Evolutionary conservation across 1,140 invertebrate species (phyloP), one percentile per base, ranked within the genome.

Genomic region (Leptopilina boulardi): DNA sequence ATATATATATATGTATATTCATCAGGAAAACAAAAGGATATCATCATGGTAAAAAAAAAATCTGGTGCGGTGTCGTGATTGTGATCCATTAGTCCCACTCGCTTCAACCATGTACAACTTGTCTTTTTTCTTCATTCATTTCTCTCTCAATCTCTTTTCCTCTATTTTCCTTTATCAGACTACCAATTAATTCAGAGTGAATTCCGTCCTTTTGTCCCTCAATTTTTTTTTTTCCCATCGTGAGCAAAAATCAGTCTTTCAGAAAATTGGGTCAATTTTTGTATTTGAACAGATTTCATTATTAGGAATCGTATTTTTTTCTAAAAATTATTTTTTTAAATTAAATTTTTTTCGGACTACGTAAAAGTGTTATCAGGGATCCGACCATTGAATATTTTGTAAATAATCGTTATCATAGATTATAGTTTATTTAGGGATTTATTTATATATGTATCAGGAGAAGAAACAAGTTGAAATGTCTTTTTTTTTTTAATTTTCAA

Each of bases 71-170:
- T 66, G 59, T 66, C 26, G 21, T 66, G 59, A 66, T 66, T 23
- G 26, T 34, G 59, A 66, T 66, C 59, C 59, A 66, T 66, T 66
- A 66, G 59, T 66, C 26, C 59, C 26, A 66, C 59, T 66, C 26
- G 21, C 47, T 51, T 51, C 15, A 66, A 66, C 10, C 13, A 34
- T 66, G n/a, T n/a, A 23, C 26, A 66, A 30, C 15, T 18, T 59
- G 9, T 59, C 54, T 59, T 59, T 66, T 66, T 23, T 66, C 59
- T 66, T 66, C 59, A 66, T 66, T 66, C 59, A 66, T 66, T 34
- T 13, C 26, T 66, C 26, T 30, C 4, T 30, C 56, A n/a, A n/a
- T 13, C 21, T 30, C 26, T 30, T n/a, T n/a, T n/a, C n/a, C 34
- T 38, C 34, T 38, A 4, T 38, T 38, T 38, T 38, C 5, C 9